These are phyloP conservation scores for Sinohyriopsis cumingii DNA, from an alignment of 2,888 invertebrate genomes.

Conservation along the genomic window DNA sequence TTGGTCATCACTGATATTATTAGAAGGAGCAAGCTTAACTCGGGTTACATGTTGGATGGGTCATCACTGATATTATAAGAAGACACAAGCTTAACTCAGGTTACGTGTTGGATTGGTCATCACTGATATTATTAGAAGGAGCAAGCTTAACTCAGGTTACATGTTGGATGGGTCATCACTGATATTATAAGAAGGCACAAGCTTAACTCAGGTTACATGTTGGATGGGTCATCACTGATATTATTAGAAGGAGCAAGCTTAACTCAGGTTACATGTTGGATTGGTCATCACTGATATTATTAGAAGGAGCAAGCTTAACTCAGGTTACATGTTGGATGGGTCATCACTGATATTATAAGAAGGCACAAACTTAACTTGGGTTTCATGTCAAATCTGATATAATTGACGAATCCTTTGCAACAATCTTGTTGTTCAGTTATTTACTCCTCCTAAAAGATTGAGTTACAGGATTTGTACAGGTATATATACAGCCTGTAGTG, in stretches of 20 bases:
- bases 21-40: constrained; percentile 63
- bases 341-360: background rate
- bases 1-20: constrained; percentile 54
- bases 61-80: background rate
- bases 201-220: constrained; percentile 63
- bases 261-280: constrained; percentile 59
- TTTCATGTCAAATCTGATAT: too few species aligned
- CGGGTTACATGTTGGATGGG: constrained; percentile 46
- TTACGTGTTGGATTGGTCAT: background rate
- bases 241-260: constrained; percentile 62
- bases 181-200: constrained; percentile 61
- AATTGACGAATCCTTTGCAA: too few species aligned
- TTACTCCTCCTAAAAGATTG: too few species aligned
- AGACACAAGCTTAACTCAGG: background rate
- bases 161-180: too few species aligned
- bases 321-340: background rate
- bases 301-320: background rate
- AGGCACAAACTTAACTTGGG: too few species aligned
- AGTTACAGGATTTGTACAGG: too few species aligned
- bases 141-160: too few species aligned
- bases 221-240: constrained; percentile 40
- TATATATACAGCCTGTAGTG: too few species aligned
- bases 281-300: background rate
- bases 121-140: background rate
- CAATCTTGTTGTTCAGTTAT: too few species aligned